These are phyloP conservation scores for Bugulina stolonifera DNA, from an alignment of 2,888 invertebrate genomes.

Conservation along the genomic window DNA sequence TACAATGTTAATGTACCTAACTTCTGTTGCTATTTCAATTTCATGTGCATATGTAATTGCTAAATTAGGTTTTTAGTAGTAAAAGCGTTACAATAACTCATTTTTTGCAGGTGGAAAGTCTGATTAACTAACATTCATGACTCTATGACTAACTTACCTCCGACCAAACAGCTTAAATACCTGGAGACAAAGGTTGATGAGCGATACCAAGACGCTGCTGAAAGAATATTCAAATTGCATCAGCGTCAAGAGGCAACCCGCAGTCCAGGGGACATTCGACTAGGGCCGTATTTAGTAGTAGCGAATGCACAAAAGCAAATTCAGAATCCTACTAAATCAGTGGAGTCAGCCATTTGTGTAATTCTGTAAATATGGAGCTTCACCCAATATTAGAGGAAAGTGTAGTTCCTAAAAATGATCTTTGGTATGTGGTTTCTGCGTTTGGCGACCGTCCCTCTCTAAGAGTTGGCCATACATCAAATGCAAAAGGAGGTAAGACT, in stretches of 20 bases:
- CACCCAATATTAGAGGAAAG: slow-evolving; percentile 47
- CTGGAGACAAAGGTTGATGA: slow-evolving; percentile 6
- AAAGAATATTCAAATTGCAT: background rate
- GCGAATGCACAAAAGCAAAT: background rate
- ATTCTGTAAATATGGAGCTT: slow-evolving; percentile 41
- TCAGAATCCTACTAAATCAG: background rate
- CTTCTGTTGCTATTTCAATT: no score
- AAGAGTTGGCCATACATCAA: slow-evolving; percentile 49
- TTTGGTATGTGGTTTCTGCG: slow-evolving; percentile 50
- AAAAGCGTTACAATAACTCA: no score
- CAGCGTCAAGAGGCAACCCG: background rate
- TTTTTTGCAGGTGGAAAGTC: no score
- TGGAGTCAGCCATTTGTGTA: background rate
- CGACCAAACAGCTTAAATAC: background rate
- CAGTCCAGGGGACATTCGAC: background rate
- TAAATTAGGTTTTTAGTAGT: no score
- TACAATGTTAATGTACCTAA: no score
- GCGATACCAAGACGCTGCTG: background rate
- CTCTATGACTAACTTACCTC: background rate
- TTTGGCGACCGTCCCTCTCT: slow-evolving; percentile 47
- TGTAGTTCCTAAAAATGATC: slow-evolving; percentile 36
- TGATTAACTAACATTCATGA: no score
- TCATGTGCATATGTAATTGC: no score
- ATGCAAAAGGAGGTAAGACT: slow-evolving; percentile 30
- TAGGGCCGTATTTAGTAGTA: slow-evolving; percentile 6